These are phyloP conservation scores for Acholoe squamosa DNA, from an alignment of 2,888 invertebrate species.

Conservation along the genomic window DNA sequence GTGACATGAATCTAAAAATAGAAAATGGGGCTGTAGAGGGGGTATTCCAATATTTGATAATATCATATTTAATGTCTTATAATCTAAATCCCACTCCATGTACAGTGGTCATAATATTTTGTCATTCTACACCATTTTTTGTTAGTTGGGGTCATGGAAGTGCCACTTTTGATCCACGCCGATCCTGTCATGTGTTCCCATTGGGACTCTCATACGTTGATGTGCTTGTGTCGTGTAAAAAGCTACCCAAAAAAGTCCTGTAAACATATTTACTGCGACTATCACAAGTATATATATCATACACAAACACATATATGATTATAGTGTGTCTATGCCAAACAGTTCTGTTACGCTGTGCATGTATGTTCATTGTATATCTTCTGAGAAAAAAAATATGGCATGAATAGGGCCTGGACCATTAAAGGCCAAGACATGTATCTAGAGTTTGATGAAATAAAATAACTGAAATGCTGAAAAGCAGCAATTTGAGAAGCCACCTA, in stretches of 20 bases:
- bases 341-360: conserved; percentile 24
- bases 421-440: too few species aligned
- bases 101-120: background rate
- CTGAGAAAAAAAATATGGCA: background rate
- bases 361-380: conserved; percentile 17
- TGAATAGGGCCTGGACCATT: too few species aligned
- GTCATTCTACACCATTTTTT: background rate
- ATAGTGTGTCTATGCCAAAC: conserved; percentile 38
- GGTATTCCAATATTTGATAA: background rate
- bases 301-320: background rate
- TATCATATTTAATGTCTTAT: background rate
- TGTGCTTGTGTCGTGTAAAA: conserved; percentile 12
- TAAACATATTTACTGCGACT: conserved; percentile 19
- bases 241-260: conserved; percentile 41
- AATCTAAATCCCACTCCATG: too few species aligned
- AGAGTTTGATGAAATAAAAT: too few species aligned
- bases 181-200: conserved; percentile 9
- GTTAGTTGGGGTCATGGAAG: background rate
- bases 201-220: background rate
- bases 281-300: background rate
- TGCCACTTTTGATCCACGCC: background rate
- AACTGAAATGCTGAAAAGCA: too few species aligned
- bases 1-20: background rate
- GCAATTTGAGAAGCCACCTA: too few species aligned
- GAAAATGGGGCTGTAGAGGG: too few species aligned